Evolutionary conservation across 2,113 vertebrate species (phyloP), one percentile per base, ranked within the genome.

Genomic region (Pimephales promelas): DNA sequence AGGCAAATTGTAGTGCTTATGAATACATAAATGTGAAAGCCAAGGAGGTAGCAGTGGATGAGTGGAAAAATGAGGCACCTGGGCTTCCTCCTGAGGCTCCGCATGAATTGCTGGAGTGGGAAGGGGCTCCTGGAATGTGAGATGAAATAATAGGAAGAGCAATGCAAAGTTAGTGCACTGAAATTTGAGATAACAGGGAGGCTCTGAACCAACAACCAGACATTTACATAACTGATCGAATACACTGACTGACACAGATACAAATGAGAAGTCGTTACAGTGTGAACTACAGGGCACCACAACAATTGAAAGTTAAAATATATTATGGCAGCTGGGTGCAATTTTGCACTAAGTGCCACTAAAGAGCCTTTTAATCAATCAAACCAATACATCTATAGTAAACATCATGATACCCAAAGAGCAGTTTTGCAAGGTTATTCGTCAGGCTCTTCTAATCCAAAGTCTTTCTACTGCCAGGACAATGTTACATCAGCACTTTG

Each of bases 61-160:
- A 88, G 79, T 59, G 82, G 79, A 81, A 82, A 83, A 88, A 83
- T 86, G 86, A 94, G 91, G 93, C 91, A 95, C 94, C 83, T 91
- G 92, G 36, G 90, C 87, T 89, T 95, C 94, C 43, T 86, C 89
- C 83, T 93, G 85, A 76, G 89, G 90, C 83, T 95, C 94, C 83
- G 94, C 93, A 0, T 94, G 88, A 89, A 94, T 95, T 84, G 94
- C 91, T 73, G 94, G 94, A 52, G 94, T 92, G 40, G 92, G 91
- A 77, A 93, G 92, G 3, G 94, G 92, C 81, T 95, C 94, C 95
- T 95, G 57, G 80, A 86, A 90, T 89, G 40, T 92, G 86, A 92
- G 43, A 83, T 83, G 47, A 81, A 77, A 72, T 62, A 82, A 78
- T 77, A 89, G 87, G 82, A 86, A 85, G 80, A 84, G 88, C 82